Conservation (phyloP, 2,888 invertebrate species). For the Steinernema carpocapsae region DNA sequence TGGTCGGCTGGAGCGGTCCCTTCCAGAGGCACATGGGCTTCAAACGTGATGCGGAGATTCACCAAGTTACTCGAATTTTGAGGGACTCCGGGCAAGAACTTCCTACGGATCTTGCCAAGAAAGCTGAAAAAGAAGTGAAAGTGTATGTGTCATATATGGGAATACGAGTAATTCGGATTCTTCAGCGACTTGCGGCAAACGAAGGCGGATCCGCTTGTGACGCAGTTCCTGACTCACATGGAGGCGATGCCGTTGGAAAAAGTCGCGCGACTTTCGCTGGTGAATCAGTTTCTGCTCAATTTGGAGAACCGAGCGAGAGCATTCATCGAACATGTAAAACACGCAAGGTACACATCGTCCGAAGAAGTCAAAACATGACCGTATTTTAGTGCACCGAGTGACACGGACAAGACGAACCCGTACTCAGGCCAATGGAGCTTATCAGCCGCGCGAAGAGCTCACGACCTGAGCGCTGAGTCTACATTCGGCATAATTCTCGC, state of each 20-base stretch:
- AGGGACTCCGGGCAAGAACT: constrained; percentile 35
- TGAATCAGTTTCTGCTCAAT: constrained; percentile 58
- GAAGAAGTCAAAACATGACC: too few relatives aligned
- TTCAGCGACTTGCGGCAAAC: constrained; percentile 40
- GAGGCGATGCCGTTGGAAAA: constrained; percentile 56
- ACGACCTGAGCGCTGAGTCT: constrained; percentile 44
- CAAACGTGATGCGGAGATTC: constrained; percentile 36
- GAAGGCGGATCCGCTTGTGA: constrained; percentile 46
- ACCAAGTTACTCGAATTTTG: constrained; percentile 33
- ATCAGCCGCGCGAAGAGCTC: constrained; percentile 41
- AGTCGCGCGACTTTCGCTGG: constrained; percentile 52
- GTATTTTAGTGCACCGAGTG: constrained; percentile 40
- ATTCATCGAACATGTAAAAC: constrained; percentile 53
- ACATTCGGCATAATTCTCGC: constrained; percentile 61
- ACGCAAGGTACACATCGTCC: constrained; percentile 44
- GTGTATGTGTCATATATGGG: constrained; percentile 25
- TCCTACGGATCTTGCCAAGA: neutral
- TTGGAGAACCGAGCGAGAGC: constrained; percentile 59
- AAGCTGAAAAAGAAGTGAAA: constrained; percentile 31
- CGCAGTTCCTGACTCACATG: constrained; percentile 51
- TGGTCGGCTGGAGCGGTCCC: constrained; percentile 58
- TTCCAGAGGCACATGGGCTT: constrained; percentile 46
- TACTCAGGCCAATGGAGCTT: constrained; percentile 42
- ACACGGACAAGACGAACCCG: constrained; percentile 37
- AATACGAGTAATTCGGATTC: constrained; percentile 36